A percentile compares a stretch with the other conserved stretches of the same genome.
Evolutionary conservation across 2,797 vertebrate species (phyloP).

Genomic region (Tragopan temminckii): DNA sequence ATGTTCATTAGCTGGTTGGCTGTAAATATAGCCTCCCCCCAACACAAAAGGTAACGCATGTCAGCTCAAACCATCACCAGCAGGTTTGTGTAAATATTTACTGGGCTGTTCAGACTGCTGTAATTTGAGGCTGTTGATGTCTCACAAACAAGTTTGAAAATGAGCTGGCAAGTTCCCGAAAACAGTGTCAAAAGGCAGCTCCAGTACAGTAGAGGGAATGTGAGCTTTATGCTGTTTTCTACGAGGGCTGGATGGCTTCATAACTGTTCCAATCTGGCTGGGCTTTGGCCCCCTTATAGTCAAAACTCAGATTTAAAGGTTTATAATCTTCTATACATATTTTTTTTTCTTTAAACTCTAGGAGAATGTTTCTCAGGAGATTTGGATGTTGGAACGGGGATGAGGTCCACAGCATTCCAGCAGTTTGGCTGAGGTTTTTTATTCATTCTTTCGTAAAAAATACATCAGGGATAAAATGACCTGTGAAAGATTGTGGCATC

Average conservation of each 20-base stretch:
- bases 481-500: background rate
- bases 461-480: background rate
- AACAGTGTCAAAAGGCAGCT: conserved; percentile 63
- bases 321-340: background rate
- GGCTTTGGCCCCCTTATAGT: background rate
- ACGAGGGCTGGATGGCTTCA: background rate
- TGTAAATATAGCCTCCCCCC: conserved; percentile 74
- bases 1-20: conserved; percentile 79
- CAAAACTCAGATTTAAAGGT: background rate
- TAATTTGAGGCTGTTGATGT: conserved; percentile 73
- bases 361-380: background rate
- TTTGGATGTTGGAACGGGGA: background rate
- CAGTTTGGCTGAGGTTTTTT: background rate
- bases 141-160: conserved; percentile 71
- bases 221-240: conserved; percentile 37
- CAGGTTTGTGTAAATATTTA: conserved; percentile 78
- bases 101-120: conserved; percentile 61
- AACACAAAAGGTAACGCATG: conserved; percentile 58
- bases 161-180: conserved; percentile 70
- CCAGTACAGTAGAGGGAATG: conserved; percentile 37
- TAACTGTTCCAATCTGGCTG: background rate
- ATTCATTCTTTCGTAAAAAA: background rate
- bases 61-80: conserved; percentile 73
- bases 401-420: background rate
- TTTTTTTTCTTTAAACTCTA: background rate